Evolutionary conservation across 2,113 vertebrate genomes (phyloP).

Genomic region (Astatoreochromis straeleni): DNA sequence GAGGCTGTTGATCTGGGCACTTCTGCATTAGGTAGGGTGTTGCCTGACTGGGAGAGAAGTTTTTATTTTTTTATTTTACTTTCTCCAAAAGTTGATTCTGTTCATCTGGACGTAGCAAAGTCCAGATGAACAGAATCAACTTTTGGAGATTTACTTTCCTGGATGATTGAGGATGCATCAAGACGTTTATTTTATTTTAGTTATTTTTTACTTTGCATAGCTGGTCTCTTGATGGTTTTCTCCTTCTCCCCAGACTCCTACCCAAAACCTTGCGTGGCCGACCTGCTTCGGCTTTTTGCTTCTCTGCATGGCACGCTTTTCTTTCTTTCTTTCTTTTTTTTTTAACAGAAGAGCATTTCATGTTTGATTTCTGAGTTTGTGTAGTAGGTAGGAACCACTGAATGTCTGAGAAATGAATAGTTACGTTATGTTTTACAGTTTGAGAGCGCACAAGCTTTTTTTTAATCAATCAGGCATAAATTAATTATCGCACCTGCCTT

Average conservation of each 20-base stretch:
- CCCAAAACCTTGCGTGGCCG: background rate
- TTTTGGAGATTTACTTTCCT: no score
- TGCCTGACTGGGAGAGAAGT: background rate
- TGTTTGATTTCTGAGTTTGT: conserved; percentile 17
- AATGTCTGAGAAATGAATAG: conserved; percentile 48
- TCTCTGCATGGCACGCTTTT: conserved; percentile 48
- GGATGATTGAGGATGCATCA: no score
- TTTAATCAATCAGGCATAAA: conserved; percentile 4
- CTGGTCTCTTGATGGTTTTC: background rate
- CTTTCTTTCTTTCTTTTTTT: background rate
- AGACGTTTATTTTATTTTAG: no score
- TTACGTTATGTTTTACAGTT: conserved; percentile 10
- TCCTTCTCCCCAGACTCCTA: background rate
- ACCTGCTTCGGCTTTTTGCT: conserved; percentile 21
- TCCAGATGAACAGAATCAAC: background rate
- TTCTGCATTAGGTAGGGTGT: background rate
- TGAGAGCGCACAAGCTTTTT: conserved; percentile 9
- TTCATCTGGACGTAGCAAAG: background rate
- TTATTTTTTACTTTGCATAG: background rate
- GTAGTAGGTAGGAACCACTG: conserved; percentile 36
- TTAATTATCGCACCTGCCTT: background rate
- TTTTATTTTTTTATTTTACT: background rate
- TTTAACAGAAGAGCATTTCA: background rate
- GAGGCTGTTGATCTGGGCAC: background rate
- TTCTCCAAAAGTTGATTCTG: background rate